Evolutionary conservation across 2,797 vertebrate species (phyloP), one percentile per base, ranked within the genome.

Genomic region (Falco peregrinus): DNA sequence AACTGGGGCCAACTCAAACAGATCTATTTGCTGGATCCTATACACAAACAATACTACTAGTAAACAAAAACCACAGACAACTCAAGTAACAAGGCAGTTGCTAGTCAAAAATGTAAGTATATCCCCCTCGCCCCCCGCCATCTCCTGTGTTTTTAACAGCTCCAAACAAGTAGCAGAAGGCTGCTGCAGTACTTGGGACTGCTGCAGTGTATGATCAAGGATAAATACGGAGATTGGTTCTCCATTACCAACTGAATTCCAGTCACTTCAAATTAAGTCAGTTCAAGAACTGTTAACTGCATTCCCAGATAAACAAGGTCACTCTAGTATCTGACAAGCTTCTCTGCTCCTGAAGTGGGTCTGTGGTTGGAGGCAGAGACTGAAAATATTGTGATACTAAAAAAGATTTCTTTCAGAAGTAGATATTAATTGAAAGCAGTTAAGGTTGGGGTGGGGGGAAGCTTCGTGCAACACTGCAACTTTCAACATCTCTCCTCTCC

Each of bases 121-220:
- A 28, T 51, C 25, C 12, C 37, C 24, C 21, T 5, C 13, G 3
- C 11, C 41, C 41, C 41, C 41, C 41, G 18, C 43, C 60, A 73
- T 51, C 93, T 94, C 94, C 81, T 93, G 74, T 70, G 69, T 70
- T 90, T 93, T 90, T 89, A 84, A 76, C 51, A 92, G 43, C 26
- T 51, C 45, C 67, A 68, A 93, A 93, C 68, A 95, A 96, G 75
- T 14, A 86, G 53, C 50, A 90, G 33, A 82, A 84, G 13, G 39
- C 50, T 86, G 70, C 8, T 69, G 64, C 37, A 80, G 60, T 35
- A 68, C 25, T 82, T 71, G 54, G 28, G 67, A 63, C 22, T 33
- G 26, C 45, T 93, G 94, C 69, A 91, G 51, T 83, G 28, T 28
- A 70, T 5, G n/a, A 88, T 37, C 61, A 51, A 84, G 86, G 74